Conservation (phyloP, 2,888 invertebrate genomes). For the Stenodera caucasica region DNA sequence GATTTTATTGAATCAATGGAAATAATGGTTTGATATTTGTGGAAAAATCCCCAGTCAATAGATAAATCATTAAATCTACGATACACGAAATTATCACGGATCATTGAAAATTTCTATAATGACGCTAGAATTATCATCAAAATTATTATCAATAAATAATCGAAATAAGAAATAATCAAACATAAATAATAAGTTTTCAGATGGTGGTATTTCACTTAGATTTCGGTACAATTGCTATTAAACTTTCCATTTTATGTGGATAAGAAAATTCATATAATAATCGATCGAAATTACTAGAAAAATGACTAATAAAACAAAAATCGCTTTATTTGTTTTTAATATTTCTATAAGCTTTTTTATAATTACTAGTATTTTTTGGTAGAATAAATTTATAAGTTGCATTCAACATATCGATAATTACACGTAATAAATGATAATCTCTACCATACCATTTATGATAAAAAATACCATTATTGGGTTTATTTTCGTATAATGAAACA, state of each 20-base stretch:
- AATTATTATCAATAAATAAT: conserved; percentile 2
- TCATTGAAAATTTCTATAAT: conserved; percentile 7
- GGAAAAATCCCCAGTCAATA: conserved; percentile 7
- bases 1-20: background rate
- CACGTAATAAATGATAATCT: conserved; percentile 14
- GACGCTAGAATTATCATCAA: background rate
- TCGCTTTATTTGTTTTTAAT: conserved; percentile 8
- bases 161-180: conserved; percentile 1
- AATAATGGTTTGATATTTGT: conserved; percentile 10
- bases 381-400: conserved; percentile 11
- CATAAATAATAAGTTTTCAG: conserved; percentile 13
- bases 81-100: conserved; percentile 8
- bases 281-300: background rate
- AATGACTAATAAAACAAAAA: conserved; percentile 20
- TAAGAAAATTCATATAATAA: conserved; percentile 2
- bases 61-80: conserved; percentile 11
- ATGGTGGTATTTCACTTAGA: conserved; percentile 12
- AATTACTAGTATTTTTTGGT: background rate
- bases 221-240: conserved; percentile 15
- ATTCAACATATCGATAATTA: conserved; percentile 17
- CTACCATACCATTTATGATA: conserved; percentile 15
- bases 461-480: background rate
- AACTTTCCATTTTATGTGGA: conserved; percentile 6
- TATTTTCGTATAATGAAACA: conserved; percentile 13
- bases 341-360: background rate